Percentiles rank a stretch among this genome's conserved stretches.
Conservation (phyloP, 2,113 vertebrate species). For the Marmota flaviventris region DNA sequence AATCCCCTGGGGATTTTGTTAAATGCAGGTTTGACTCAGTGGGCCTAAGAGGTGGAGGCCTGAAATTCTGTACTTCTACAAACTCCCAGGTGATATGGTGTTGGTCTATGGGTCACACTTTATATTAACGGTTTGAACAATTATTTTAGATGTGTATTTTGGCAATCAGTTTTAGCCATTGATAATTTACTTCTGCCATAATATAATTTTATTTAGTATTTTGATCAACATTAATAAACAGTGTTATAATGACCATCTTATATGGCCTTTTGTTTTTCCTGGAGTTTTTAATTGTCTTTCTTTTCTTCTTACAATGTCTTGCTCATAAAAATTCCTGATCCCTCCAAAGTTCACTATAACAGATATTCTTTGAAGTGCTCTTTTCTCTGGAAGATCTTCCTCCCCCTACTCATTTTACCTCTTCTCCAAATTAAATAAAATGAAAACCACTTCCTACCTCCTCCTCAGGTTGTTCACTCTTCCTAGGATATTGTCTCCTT, state of each 20-base stretch:
- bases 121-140: background rate
- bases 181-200: background rate
- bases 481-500: background rate
- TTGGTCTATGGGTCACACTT: background rate
- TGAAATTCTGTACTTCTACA: background rate
- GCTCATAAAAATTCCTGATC: background rate
- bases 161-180: background rate
- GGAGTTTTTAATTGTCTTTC: slow-evolving; percentile 2
- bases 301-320: background rate
- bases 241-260: background rate
- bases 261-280: background rate
- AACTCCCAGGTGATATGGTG: background rate
- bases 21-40: background rate
- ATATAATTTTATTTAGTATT: background rate
- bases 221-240: background rate
- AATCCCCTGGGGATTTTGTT: background rate
- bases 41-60: background rate
- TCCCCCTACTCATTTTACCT: background rate
- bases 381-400: background rate
- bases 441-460: background rate
- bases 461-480: background rate
- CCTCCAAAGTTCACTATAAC: background rate
- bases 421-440: background rate
- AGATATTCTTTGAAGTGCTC: background rate
- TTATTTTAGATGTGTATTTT: background rate